These are phyloP conservation scores for Meriones psammophilus DNA, from an alignment of 2,797 vertebrate species.

Conservation along the genomic window DNA sequence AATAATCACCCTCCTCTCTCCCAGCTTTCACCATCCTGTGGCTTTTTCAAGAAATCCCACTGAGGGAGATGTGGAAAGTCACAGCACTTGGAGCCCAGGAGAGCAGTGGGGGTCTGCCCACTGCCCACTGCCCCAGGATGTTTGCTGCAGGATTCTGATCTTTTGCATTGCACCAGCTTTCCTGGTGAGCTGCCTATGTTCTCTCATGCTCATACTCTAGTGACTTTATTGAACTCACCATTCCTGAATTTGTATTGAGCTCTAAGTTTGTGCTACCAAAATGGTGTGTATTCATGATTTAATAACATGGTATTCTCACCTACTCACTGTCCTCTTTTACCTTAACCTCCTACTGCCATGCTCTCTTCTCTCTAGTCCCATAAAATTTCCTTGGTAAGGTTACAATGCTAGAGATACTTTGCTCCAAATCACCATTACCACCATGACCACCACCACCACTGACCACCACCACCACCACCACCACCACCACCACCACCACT, in stretches of 20 bases:
- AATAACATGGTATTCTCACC: background rate
- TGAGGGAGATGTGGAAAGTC: background rate
- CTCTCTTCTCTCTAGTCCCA: background rate
- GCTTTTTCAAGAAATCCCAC: constrained; percentile 68
- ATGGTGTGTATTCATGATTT: too few species aligned
- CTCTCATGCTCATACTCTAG: background rate
- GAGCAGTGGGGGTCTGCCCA: background rate
- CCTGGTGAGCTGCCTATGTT: background rate
- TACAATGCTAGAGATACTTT: background rate
- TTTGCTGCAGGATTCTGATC: background rate
- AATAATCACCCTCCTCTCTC: constrained; percentile 68
- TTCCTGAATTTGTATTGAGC: background rate
- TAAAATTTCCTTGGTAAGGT: background rate
- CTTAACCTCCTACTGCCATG: background rate
- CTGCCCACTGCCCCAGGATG: background rate
- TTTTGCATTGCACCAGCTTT: fast-evolving
- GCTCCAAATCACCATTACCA: background rate
- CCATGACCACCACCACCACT: fast-evolving
- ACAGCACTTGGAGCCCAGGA: background rate
- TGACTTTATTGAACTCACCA: background rate
- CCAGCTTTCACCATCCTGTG: constrained; percentile 45
- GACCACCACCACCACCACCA: fast-evolving
- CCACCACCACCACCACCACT: background rate
- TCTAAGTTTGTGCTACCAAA: background rate
- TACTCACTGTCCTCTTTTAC: background rate